Evolutionary conservation across 2,113 vertebrate genomes (phyloP).

Genomic region (Tylochromis polylepis): DNA sequence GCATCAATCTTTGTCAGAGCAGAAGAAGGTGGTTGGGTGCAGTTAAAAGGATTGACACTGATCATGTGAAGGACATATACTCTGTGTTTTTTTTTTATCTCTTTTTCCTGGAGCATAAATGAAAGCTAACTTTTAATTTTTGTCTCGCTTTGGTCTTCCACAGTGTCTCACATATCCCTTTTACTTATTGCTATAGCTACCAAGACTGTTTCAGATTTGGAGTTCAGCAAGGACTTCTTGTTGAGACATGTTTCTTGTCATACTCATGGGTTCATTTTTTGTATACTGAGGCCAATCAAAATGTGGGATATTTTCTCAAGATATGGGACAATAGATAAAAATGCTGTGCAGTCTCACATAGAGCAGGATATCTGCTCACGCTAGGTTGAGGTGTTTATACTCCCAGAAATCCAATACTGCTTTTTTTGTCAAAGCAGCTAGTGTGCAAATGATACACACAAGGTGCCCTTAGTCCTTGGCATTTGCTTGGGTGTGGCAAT

Average conservation of each 20-base stretch:
- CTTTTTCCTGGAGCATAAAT: not conserved
- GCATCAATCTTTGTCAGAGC: not conserved
- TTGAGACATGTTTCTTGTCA: not conserved
- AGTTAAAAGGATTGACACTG: not conserved
- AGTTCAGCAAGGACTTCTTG: not conserved
- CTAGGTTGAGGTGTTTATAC: not conserved
- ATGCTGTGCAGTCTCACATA: not conserved
- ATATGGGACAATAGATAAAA: not conserved
- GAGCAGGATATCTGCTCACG: not conserved
- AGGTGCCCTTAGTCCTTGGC: not conserved
- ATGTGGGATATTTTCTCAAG: not conserved
- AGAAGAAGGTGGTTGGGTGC: not conserved
- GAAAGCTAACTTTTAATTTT: not conserved
- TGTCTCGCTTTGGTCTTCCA: not conserved
- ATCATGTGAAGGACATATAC: not conserved
- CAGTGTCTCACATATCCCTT: not conserved
- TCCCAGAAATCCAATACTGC: not conserved
- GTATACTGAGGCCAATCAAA: not conserved
- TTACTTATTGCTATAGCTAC: not conserved
- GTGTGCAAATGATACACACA: not conserved
- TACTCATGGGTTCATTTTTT: not conserved
- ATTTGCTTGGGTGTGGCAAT: not conserved
- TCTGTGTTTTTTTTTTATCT: too few species aligned
- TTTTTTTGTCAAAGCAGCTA: not conserved
- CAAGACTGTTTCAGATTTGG: not conserved